These are phyloP conservation scores for Cynopterus sphinx DNA, from an alignment of 2,797 vertebrate genomes.

Conservation along the genomic window DNA sequence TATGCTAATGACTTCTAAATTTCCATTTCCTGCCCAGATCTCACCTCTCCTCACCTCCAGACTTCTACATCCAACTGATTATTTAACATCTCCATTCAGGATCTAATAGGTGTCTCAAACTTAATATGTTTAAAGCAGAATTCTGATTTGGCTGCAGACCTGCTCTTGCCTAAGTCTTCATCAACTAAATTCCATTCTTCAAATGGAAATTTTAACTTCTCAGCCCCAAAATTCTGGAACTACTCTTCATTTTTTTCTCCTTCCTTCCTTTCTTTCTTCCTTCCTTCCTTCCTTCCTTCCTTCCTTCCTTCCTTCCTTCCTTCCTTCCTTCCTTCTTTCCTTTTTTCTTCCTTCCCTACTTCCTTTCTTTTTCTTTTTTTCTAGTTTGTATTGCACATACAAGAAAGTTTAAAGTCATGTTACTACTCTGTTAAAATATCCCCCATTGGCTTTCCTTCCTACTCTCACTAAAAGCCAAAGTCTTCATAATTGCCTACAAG, in stretches of 20 bases:
- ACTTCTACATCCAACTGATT: not conserved
- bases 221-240: not conserved
- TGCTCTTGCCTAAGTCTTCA: not conserved
- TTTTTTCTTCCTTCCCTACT: too few species aligned
- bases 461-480: not conserved
- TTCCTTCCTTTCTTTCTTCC: too few species aligned
- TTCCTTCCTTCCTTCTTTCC: too few species aligned
- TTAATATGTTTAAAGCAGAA: not conserved
- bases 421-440: not conserved
- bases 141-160: not conserved
- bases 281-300: too few species aligned
- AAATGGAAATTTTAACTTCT: not conserved
- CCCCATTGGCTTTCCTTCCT: not conserved
- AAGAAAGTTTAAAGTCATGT: not conserved
- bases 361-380: too few species aligned
- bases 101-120: not conserved
- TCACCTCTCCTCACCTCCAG: not conserved
- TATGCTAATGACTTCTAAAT: constrained; percentile 1
- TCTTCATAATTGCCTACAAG: not conserved
- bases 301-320: too few species aligned
- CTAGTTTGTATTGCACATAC: not conserved
- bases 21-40: not conserved
- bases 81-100: not conserved
- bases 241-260: not conserved
- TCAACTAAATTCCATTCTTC: not conserved